Percentiles rank a stretch among this genome's conserved stretches.
phyloP scores from a whole-genome alignment of 2,888 invertebrate genomes.

The Furcula furcula region DNA sequence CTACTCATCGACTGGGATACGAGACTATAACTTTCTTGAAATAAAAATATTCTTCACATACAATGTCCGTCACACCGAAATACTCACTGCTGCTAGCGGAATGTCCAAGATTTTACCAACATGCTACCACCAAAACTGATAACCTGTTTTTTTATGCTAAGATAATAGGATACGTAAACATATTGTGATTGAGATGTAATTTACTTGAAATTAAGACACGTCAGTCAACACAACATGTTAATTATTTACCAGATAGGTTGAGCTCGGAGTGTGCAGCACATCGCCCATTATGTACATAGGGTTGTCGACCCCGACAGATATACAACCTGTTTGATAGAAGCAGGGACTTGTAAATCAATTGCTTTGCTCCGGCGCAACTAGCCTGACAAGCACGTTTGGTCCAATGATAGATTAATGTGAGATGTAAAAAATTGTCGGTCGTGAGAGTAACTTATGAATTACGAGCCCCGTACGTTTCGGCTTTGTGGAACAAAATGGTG shows the following conservation, averaged over 20 bases:
- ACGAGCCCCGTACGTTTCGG: neutral
- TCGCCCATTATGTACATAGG: slow-evolving; percentile 4
- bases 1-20: no score
- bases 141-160: no score
- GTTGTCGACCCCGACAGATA: slow-evolving; percentile 24
- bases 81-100: no score
- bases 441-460: slow-evolving; percentile 1
- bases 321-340: slow-evolving; percentile 33
- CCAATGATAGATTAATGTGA: slow-evolving; percentile 26
- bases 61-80: no score
- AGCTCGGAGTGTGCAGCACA: neutral
- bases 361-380: slow-evolving; percentile 13
- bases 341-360: slow-evolving; percentile 32
- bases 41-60: no score
- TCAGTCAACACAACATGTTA: slow-evolving; percentile 1
- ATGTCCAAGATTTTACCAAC: no score
- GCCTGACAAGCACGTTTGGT: slow-evolving; percentile 20
- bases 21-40: no score
- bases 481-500: no score
- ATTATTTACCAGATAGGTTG: neutral
- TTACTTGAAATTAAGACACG: slow-evolving; percentile 1
- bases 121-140: no score
- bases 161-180: neutral
- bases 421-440: slow-evolving; percentile 16
- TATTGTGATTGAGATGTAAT: neutral